Base-by-base conservation (phyloP, 2,888 invertebrate genomes). In the Iselma pallidipennis region DNA sequence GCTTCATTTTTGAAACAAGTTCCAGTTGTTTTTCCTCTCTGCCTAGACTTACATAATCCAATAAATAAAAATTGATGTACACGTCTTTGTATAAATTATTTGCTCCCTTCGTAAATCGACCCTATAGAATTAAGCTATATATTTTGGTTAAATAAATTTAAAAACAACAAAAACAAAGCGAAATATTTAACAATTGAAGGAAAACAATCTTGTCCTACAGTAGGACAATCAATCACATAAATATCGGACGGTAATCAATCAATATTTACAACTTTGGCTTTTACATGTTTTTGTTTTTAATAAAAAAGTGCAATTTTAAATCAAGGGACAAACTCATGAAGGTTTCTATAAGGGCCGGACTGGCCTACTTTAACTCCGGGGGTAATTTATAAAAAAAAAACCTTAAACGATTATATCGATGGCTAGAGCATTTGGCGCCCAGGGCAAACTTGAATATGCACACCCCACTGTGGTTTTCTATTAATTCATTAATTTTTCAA, bases 201-300 rank as follows among this genome's bases (percentile, higher is more conserved):
- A n/a, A 37, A 37, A 37, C 51, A 23, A 51, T 51, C 12, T 14
- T 19, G n/a, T 33, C 55, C 26, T n/a, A 6, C 42, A n/a, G n/a
- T n/a, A n/a, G n/a, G n/a, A n/a, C n/a, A n/a, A n/a, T n/a, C n/a
- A n/a, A 37, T 21, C 52, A 56, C 49, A 55, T 42, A 59, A 59
- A 62, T 51, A 16, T 55, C 62, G 62, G 62, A 62, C 62, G 62
- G 62, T 62, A 62, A 62, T 61, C 49, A 61, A 56, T 42, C 25
- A 61, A 52, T 62, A 62, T 62, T 50, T 62, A 62, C 62, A 62
- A 50, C 9, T 31, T 31, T 31, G 9, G 9, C 12, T 12, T 10
- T 10, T 12, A 31, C 9, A 31, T 31, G 33, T 31, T 31, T 31
- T 31, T 31, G 9, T 31, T 9, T 10, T 31, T 31, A 31, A 31